phyloP scores from a whole-genome alignment of 2,113 vertebrate genomes.

The Nasalis larvatus region DNA sequence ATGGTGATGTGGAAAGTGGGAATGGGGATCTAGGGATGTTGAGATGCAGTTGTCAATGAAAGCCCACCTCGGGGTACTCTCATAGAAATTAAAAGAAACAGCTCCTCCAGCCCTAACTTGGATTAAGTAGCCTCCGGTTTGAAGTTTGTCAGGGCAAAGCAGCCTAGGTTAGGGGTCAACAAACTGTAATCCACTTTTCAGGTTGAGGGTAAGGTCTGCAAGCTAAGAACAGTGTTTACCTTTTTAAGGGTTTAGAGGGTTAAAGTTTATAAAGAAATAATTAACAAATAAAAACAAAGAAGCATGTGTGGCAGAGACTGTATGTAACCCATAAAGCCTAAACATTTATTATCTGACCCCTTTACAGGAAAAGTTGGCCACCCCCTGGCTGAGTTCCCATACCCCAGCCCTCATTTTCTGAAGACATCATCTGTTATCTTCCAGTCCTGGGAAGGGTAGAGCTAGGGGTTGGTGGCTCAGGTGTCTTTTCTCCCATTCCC shows the following conservation, averaged over 20 bases:
- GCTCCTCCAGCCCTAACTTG: not conserved
- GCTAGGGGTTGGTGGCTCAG: not conserved
- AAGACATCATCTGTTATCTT: not conserved
- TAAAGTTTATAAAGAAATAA: not conserved
- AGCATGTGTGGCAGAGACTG: not conserved
- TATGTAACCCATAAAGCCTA: not conserved
- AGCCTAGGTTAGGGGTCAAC: not conserved
- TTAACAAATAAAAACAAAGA: not conserved
- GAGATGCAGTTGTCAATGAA: not conserved
- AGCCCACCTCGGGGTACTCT: not conserved
- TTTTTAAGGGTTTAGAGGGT: not conserved
- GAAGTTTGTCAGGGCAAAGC: not conserved
- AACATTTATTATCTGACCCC: not conserved
- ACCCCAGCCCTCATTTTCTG: not conserved
- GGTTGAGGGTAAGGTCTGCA: not conserved
- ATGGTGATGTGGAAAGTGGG: not conserved
- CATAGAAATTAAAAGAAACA: not conserved
- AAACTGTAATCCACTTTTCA: not conserved
- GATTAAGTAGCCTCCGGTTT: not conserved
- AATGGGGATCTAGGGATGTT: not conserved
- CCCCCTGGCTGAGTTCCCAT: not conserved
- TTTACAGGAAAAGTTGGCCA: not conserved
- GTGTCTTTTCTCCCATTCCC: not conserved
- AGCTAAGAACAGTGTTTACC: not conserved
- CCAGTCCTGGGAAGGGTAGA: not conserved